Percentiles rank a stretch among this genome's conserved stretches.
Evolutionary conservation across 2,888 invertebrate species (phyloP).

Genomic region (Pseudanteris insignis): DNA sequence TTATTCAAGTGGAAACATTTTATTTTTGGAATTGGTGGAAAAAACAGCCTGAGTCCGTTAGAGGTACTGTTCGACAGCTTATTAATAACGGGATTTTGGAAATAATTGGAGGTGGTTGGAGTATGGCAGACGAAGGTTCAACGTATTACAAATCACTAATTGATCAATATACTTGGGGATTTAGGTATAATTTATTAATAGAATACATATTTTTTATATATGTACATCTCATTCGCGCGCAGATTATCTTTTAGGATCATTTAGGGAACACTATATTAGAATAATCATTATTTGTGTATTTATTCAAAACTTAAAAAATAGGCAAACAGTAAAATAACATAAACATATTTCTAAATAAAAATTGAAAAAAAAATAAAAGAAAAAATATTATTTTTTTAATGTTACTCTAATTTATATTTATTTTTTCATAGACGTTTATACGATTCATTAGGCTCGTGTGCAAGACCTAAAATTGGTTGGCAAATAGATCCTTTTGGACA

Average conservation of each 20-base stretch:
- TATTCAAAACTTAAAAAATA: too few species aligned
- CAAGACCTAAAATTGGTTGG: constrained; percentile 79
- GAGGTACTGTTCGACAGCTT: constrained; percentile 69
- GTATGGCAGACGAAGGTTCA: constrained; percentile 84
- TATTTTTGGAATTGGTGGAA: constrained; percentile 88
- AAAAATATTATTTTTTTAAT: too few species aligned
- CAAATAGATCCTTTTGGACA: constrained; percentile 90
- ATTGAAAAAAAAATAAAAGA: too few species aligned
- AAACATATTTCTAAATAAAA: too few species aligned
- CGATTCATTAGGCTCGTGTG: constrained; percentile 78
- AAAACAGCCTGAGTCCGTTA: constrained; percentile 70
- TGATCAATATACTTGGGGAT: constrained; percentile 80
- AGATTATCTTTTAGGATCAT: too few species aligned
- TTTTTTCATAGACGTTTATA: constrained; percentile 68
- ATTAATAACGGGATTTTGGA: constrained; percentile 79
- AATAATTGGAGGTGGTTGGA: constrained; percentile 83
- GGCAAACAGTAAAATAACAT: too few species aligned
- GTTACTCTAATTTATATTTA: background rate
- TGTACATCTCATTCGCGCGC: too few species aligned
- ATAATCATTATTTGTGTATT: too few species aligned
- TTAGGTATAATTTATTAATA: constrained; percentile 70
- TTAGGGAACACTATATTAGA: too few species aligned
- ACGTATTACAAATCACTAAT: constrained; percentile 78
- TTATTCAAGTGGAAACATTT: constrained; percentile 89
- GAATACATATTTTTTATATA: too few species aligned